phyloP scores from a whole-genome alignment of 2,113 vertebrate genomes.

The Ascaphus truei region DNA sequence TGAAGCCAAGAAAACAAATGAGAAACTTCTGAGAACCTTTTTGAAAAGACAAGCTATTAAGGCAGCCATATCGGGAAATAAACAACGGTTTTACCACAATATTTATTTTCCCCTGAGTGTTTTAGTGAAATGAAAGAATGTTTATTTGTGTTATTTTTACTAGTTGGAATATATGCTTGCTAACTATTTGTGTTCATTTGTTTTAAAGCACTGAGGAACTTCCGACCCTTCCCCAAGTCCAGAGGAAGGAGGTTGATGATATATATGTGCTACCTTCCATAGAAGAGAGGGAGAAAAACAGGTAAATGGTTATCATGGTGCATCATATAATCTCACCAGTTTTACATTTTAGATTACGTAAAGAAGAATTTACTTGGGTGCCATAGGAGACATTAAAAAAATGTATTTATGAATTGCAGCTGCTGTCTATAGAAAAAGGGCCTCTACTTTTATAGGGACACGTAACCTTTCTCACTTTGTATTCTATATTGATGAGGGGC shows the following conservation, averaged over 20 bases:
- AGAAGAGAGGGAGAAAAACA: slow-evolving; percentile 71
- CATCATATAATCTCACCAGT: too few relatives aligned
- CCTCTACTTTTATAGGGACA: too few relatives aligned
- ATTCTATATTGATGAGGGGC: too few relatives aligned
- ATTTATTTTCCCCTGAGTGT: too few relatives aligned
- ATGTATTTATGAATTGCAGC: too few relatives aligned
- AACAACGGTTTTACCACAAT: slow-evolving; percentile 52
- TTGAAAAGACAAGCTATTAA: slow-evolving; percentile 90
- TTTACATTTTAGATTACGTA: too few relatives aligned
- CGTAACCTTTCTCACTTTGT: too few relatives aligned
- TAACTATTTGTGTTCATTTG: neutral
- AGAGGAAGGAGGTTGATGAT: slow-evolving; percentile 76
- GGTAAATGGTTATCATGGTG: too few relatives aligned
- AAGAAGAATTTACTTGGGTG: too few relatives aligned
- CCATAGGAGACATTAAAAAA: too few relatives aligned
- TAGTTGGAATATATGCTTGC: neutral
- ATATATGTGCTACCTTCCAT: slow-evolving; percentile 82
- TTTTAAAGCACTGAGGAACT: slow-evolving; percentile 67
- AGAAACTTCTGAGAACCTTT: slow-evolving; percentile 88
- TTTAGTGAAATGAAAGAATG: too few relatives aligned
- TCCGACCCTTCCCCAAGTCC: slow-evolving; percentile 79
- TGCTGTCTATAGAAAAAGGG: too few relatives aligned
- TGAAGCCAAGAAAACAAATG: slow-evolving; percentile 82
- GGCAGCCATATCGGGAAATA: slow-evolving; percentile 73
- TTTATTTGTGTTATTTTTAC: neutral